Base-by-base conservation (phyloP, 2,888 invertebrate species). In the Apocheima hispidaria region DNA sequence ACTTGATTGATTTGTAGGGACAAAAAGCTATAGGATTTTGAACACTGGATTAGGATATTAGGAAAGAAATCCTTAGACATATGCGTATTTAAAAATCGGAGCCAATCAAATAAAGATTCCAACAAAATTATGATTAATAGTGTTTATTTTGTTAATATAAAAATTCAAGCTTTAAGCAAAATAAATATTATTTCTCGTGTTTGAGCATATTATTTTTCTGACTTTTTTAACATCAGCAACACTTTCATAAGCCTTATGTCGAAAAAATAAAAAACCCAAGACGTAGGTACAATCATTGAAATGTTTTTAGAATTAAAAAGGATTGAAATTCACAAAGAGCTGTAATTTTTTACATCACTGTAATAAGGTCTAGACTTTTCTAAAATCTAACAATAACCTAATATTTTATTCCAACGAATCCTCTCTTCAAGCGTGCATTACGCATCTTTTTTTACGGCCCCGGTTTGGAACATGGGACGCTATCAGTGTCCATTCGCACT, bases 351-450 rank as follows among this genome's bases (percentile, higher is more conserved):
- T n/a, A n/a, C n/a, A n/a, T n/a, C n/a, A 50, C 3, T 0, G 21
- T 2, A 41, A 5, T 18, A 41, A 21, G 16, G n/a, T 16, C 16
- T 38, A 26, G 35, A 23, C 18, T 21, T 21, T 36, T 46, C 6
- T 30, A 18, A 54, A 55, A 28, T n/a, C n/a, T 28, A 18, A 55
- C 28, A 28, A 41, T 10, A 2, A 14, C 12, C 46, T 10, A 40
- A 40, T 43, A 51, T 58, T 58, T 51, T 58, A 35, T 49, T 10
- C 30, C n/a, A 21, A 21, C 40, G 40, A 55, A 49, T 49, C 14
- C 23, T 1, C 33, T 41, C 9, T 43, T 41, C 10, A 21, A 30
- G 30, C 40, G 36, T 33, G 14, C 20, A 16, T 51, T 36, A 44
- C 30, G 16, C 38, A 44, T 36, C 26, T 21, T 38, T 44, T 50